These are phyloP conservation scores for Albula goreensis DNA, from an alignment of 2,113 vertebrate species.

Conservation along the genomic window DNA sequence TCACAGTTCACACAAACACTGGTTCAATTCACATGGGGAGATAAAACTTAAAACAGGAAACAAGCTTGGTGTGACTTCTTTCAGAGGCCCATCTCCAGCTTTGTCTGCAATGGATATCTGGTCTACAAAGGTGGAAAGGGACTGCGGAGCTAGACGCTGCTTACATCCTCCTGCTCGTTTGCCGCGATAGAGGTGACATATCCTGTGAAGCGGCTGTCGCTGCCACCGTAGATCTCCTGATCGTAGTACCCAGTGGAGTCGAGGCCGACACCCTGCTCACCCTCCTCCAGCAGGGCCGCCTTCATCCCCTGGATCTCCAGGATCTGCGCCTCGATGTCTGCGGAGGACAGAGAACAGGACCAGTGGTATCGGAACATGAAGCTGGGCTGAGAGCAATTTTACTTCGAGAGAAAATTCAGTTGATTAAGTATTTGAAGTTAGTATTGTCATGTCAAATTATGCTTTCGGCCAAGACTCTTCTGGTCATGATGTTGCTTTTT, in stretches of 20 bases:
- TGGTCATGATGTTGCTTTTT: no score
- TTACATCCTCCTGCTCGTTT: slow-evolving; percentile 95
- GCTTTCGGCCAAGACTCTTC: no score
- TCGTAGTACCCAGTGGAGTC: slow-evolving; percentile 96
- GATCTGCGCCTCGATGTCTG: slow-evolving; percentile 98
- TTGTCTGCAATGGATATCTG: background rate
- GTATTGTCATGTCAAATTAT: no score
- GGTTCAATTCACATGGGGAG: background rate
- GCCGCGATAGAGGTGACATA: slow-evolving; percentile 98
- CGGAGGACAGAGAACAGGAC: background rate
- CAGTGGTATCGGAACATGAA: background rate
- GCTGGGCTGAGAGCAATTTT: no score
- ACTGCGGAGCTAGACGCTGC: slow-evolving; percentile 44
- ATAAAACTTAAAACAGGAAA: background rate
- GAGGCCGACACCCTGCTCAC: slow-evolving; percentile 90
- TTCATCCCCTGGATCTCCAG: slow-evolving; percentile 97
- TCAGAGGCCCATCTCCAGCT: slow-evolving; percentile 38
- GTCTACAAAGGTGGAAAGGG: background rate
- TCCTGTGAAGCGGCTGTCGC: slow-evolving; percentile 93
- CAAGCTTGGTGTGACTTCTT: background rate
- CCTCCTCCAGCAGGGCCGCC: slow-evolving; percentile 81
- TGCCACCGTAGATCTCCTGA: slow-evolving; percentile 97
- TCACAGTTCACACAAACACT: slow-evolving; percentile 42
- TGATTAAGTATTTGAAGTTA: no score
- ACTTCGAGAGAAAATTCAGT: no score